These are phyloP conservation scores for Danio tinwini DNA, from an alignment of 2,797 vertebrate species.

Conservation along the genomic window DNA sequence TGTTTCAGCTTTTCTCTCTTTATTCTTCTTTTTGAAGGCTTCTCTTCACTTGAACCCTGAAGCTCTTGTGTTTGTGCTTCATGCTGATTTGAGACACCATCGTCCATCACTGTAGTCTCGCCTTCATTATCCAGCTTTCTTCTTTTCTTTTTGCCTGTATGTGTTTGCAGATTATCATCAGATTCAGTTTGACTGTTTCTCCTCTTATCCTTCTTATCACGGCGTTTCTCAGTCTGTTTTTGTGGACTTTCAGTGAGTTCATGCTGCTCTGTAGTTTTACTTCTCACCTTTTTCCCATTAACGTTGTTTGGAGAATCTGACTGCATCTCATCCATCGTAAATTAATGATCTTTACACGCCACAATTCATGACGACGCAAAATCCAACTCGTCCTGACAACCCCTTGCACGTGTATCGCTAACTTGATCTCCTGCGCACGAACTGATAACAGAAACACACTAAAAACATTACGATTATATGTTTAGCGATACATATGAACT, in stretches of 20 bases:
- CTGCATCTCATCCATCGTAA: neutral
- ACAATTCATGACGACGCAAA: neutral
- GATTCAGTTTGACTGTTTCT: neutral
- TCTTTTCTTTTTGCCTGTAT: neutral
- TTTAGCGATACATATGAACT: too few relatives aligned
- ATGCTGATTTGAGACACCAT: neutral
- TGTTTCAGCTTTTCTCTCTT: conserved; percentile 19
- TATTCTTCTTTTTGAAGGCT: conserved; percentile 30
- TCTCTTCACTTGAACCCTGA: neutral
- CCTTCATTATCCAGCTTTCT: neutral
- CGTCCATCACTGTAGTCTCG: neutral
- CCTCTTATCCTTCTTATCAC: neutral
- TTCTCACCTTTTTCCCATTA: neutral
- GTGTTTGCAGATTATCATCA: neutral
- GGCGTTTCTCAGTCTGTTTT: neutral
- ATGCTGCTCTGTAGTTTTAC: neutral
- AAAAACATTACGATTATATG: too few relatives aligned
- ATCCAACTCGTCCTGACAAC: neutral
- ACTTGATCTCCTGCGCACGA: too few relatives aligned
- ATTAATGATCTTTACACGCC: neutral
- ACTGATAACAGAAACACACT: too few relatives aligned
- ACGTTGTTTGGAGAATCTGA: neutral
- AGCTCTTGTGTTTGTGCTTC: neutral
- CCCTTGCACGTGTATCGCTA: neutral
- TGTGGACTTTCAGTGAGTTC: neutral